Percentiles rank a stretch among this genome's conserved stretches.
These are phyloP conservation scores for Fistularia tabacaria DNA, from an alignment of 2,797 vertebrate species.

Conservation along the genomic window DNA sequence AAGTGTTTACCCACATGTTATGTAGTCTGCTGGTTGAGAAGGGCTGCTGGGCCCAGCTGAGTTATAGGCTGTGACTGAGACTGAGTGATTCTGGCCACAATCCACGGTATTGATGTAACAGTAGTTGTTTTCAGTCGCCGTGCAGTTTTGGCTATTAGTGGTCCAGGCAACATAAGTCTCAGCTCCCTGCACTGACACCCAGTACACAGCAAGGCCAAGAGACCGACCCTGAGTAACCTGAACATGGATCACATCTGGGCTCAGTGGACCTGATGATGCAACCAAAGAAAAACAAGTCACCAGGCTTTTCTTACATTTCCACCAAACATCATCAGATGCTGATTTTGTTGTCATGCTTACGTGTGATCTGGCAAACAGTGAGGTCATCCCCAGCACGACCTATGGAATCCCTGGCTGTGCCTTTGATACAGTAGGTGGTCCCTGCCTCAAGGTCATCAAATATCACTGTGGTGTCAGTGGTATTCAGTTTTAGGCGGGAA, in stretches of 20 bases:
- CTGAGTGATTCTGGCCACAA: constrained; percentile 78
- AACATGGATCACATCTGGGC: constrained; percentile 69
- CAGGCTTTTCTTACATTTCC: neutral
- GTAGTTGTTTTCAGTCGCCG: constrained; percentile 41
- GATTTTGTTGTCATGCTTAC: constrained; percentile 65
- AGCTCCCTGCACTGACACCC: constrained; percentile 75
- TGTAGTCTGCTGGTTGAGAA: constrained; percentile 66
- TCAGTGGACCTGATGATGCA: constrained; percentile 74
- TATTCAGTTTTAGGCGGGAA: constrained; percentile 77
- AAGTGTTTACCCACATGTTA: constrained; percentile 76
- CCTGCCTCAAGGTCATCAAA: constrained; percentile 79
- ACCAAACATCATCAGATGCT: neutral
- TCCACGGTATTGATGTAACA: constrained; percentile 76
- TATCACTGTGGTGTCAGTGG: constrained; percentile 69
- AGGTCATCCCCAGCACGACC: constrained; percentile 81
- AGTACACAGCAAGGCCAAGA: constrained; percentile 70
- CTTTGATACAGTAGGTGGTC: constrained; percentile 83
- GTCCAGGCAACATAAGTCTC: constrained; percentile 69
- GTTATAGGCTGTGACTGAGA: constrained; percentile 80
- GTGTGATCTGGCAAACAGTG: constrained; percentile 85
- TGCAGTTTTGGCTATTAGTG: constrained; percentile 72
- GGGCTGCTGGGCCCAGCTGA: constrained; percentile 81
- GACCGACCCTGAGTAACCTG: constrained; percentile 62
- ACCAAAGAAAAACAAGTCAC: neutral
- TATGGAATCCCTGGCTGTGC: constrained; percentile 80